Conservation (phyloP, 2,797 vertebrate genomes). For the Hylomyscus alleni region DNA sequence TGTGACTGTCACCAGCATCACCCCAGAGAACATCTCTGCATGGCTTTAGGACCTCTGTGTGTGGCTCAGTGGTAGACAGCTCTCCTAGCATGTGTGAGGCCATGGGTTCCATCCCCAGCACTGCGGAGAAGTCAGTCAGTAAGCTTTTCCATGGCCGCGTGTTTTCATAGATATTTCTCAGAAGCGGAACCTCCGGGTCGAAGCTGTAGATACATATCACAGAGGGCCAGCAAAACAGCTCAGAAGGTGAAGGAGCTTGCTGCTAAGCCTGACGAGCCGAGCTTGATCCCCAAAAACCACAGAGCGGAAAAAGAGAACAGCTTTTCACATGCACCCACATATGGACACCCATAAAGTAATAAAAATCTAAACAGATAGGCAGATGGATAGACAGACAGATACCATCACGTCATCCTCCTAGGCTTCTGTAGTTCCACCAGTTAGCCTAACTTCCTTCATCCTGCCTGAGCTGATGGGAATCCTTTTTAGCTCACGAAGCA, state of each 20-base stretch:
- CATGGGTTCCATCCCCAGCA: not conserved
- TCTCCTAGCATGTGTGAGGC: not conserved
- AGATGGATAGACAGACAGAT: not conserved
- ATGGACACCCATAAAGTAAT: not conserved
- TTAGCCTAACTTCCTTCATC: conserved; percentile 29
- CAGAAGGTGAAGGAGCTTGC: not conserved
- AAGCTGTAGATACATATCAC: not conserved
- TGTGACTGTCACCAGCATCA: not conserved
- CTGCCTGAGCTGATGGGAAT: conserved; percentile 27
- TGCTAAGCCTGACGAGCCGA: not conserved
- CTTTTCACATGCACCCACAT: not conserved
- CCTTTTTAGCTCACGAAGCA: not conserved
- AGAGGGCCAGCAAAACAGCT: not conserved
- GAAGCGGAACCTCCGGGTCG: conserved; percentile 27
- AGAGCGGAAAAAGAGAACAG: not conserved
- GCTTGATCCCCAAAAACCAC: not conserved
- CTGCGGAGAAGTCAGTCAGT: not conserved
- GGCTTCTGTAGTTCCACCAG: not conserved
- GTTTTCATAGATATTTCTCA: conserved; percentile 44
- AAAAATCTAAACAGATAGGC: not conserved
- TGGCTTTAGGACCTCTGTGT: not conserved
- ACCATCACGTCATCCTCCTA: not conserved
- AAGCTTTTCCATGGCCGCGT: not conserved
- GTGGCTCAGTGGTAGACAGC: not conserved
- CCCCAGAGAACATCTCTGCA: conserved; percentile 12